Conservation (phyloP, 2,797 vertebrate genomes). For the Mus caroli region DNA sequence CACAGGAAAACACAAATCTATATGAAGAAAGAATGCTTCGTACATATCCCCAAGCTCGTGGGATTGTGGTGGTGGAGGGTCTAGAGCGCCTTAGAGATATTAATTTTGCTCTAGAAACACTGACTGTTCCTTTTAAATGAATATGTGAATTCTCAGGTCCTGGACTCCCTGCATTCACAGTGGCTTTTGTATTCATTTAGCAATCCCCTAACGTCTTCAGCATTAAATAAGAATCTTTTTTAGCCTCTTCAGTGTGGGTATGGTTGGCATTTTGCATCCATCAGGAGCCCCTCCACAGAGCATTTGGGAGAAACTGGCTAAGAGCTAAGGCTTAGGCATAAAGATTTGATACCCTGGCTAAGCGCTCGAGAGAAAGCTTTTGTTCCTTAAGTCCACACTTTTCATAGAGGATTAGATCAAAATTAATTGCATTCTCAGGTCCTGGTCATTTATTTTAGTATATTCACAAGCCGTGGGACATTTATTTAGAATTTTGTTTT, state of each 20-base stretch:
- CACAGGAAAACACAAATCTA: neutral
- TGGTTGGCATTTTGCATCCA: neutral
- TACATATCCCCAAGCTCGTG: neutral
- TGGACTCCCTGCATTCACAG: neutral
- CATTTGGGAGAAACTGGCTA: neutral
- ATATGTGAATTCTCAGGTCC: neutral
- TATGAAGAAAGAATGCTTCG: neutral
- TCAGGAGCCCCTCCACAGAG: neutral
- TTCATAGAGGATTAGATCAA: neutral
- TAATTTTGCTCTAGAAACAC: slow-evolving; percentile 38
- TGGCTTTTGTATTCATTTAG: slow-evolving; percentile 58
- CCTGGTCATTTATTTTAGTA: slow-evolving; percentile 62
- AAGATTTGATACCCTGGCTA: neutral
- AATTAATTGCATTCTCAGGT: slow-evolving; percentile 49
- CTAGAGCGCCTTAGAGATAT: slow-evolving; percentile 43
- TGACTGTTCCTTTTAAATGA: neutral
- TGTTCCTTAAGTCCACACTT: neutral
- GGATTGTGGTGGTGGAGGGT: neutral
- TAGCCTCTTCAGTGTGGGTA: neutral
- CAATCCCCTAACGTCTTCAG: slow-evolving; percentile 21
- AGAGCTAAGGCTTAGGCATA: neutral
- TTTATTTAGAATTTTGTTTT: slow-evolving; percentile 65
- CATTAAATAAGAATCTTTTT: neutral
- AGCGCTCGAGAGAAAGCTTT: neutral
- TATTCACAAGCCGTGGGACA: slow-evolving; percentile 56